Base-by-base conservation (phyloP, 2,888 invertebrate species). In the Poecilobothrus nobilitatus region DNA sequence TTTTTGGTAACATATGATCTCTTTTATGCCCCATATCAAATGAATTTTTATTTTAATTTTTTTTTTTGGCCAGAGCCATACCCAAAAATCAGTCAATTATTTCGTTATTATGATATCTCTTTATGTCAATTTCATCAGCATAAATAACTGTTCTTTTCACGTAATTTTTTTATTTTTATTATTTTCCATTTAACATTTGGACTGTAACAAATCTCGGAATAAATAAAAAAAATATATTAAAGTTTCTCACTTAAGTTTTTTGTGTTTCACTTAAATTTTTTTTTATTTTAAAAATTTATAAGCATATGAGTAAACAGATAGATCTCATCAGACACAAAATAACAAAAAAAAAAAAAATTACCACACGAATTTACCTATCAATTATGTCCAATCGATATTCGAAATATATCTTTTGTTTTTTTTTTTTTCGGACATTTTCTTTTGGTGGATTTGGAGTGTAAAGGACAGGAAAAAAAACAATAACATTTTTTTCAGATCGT, bases 81-180 rank as follows among this genome's bases (percentile, higher is more conserved):
- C 53, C 53, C 53, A 53, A 53, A 53, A 53, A 53, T 6, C 18
- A 53, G 53, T 53, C 53, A 53, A 53, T 53, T 53, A 53, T n/a
- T 53, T 53, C 53, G 53, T 53, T 53, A 53, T 53, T 53, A 53
- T 53, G 53, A 53, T 53, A 53, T 53, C 53, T 53, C 53, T 53
- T 53, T 53, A 53, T 53, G 53, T 53, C 53, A 53, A 53, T 53
- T 53, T 53, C 53, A 53, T 53, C 53, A 53, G 53, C 53, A 53
- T 53, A 53, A 53, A 53, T 53, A 53, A 53, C 53, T 12, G 53
- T 53, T 53, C 15, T 53, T 53, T 53, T 53, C 18, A 15, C 53
- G 18, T 53, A 18, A 3, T 18, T 18, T 18, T 18, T 53, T 4
- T 53, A 18, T 53, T 18, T 53, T 53, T 53, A 18, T 53, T 53